Percentiles rank a stretch among this genome's conserved stretches.
phyloP scores from a whole-genome alignment of 2,113 vertebrate species.

The Heterotis niloticus region DNA sequence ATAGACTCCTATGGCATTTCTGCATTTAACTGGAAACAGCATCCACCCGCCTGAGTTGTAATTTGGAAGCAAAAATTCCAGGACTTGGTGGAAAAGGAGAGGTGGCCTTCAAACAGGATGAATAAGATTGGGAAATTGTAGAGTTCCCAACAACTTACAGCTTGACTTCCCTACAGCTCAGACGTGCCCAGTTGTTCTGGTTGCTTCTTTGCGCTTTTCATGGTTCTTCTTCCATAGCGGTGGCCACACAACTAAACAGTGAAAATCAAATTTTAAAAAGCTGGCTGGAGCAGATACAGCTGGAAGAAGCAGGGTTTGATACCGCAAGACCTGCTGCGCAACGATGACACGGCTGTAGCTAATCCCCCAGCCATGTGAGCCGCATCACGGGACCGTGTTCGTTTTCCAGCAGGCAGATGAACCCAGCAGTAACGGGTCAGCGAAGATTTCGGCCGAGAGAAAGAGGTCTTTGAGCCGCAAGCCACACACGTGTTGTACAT shows the following conservation, averaged over 20 bases:
- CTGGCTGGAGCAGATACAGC: conserved; percentile 42
- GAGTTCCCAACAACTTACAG: too few species aligned
- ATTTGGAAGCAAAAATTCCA: too few species aligned
- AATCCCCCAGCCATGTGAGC: conserved; percentile 43
- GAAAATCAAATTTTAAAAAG: conserved; percentile 59
- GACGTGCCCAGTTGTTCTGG: too few species aligned
- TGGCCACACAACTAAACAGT: conserved; percentile 42
- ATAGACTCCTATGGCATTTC: not conserved
- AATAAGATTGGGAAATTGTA: too few species aligned
- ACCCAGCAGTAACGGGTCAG: conserved; percentile 30
- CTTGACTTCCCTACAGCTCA: too few species aligned
- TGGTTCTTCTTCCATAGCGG: not conserved
- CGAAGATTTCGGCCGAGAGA: conserved; percentile 43
- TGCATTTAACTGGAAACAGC: not conserved
- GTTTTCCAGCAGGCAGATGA: conserved; percentile 37
- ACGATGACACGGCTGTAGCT: not conserved
- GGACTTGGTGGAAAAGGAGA: too few species aligned
- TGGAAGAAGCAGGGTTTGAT: conserved; percentile 30
- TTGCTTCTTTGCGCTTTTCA: too few species aligned
- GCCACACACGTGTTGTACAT: conserved; percentile 30
- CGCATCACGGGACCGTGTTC: conserved; percentile 49
- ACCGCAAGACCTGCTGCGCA: not conserved
- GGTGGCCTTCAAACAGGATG: too few species aligned
- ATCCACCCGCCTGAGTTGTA: not conserved
- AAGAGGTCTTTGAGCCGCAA: conserved; percentile 36